phyloP scores from a whole-genome alignment of 2,797 vertebrate genomes.

The Syngnathus rostellatus region DNA sequence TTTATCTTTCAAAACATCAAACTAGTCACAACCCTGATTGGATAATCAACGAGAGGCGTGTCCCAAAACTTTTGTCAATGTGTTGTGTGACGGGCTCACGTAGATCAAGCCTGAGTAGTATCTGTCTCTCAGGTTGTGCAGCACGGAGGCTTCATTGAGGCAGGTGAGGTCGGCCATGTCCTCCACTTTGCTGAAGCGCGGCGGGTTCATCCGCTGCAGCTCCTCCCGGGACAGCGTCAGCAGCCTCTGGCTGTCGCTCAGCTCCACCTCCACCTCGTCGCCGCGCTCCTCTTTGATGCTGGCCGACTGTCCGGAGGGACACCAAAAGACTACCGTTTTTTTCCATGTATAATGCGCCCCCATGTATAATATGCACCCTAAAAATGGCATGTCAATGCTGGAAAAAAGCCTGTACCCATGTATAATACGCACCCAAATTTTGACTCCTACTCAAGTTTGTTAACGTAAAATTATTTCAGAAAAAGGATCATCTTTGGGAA shows the following conservation, averaged over 20 bases:
- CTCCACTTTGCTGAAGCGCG: conserved; percentile 90
- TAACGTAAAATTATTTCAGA: too few species aligned
- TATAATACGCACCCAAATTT: too few species aligned
- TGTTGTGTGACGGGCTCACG: conserved; percentile 63
- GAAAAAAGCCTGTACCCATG: too few species aligned
- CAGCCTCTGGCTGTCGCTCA: conserved; percentile 78
- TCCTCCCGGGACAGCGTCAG: conserved; percentile 80
- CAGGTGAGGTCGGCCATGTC: conserved; percentile 94
- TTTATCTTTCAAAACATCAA: too few species aligned
- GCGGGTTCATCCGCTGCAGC: conserved; percentile 90
- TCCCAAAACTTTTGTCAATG: not conserved
- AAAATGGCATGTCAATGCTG: too few species aligned
- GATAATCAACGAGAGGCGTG: too few species aligned
- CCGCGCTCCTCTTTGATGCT: conserved; percentile 78
- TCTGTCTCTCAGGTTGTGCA: conserved; percentile 87
- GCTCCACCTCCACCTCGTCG: conserved; percentile 84
- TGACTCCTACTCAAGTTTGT: too few species aligned
- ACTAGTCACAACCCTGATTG: too few species aligned
- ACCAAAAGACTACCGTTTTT: not conserved
- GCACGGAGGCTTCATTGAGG: conserved; percentile 87
- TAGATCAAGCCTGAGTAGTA: conserved; percentile 92
- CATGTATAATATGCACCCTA: too few species aligned
- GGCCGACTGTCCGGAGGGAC: conserved; percentile 65
- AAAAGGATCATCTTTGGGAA: too few species aligned
- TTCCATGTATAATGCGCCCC: too few species aligned